Base-by-base conservation (phyloP, 1,140 invertebrate species). In the Diuraphis noxia region DNA sequence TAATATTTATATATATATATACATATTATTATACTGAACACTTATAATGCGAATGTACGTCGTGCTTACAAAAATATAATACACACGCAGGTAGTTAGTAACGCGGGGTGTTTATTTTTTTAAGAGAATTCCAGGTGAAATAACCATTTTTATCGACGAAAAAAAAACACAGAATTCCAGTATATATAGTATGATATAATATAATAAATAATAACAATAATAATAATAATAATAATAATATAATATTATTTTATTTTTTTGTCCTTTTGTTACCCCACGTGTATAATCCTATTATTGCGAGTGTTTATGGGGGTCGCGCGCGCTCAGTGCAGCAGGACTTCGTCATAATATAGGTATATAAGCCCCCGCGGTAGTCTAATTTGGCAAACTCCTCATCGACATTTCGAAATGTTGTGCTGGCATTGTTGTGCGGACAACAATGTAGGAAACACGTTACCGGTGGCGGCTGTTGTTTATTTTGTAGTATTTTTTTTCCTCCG, bases 51-150 rank as follows among this genome's bases (percentile, higher is more conserved):
- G 79, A 38, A 25, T 38, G 79, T 81, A 40, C 21, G 8, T 23
- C 21, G 77, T 81, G 19, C 25, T n/a, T 21, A 43, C 25, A 23
- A 40, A 19, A 77, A 19, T 36, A 40, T 41, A 40, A 84, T 7
- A 40, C 36, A 41, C 85, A 52, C 6, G 41, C 46, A 36, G 85
- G n/a, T 25, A 38, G 43, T 52, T 86, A 52, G 43, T 86, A 38
- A 36, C 36, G 40, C 36, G 36, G 49, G 49, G 49, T 40, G 49
- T 63, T 88, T 88, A 88, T 88, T 63, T 63, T 88, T 63, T 56
- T 88, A 88, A 25, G 36, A 19, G 86, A 30, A 88, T 88, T 88
- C 86, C 86, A 88, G 86, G 86, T 88, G 86, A 88, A 88, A 63
- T 87, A 40, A 63, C 40, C 19, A 63, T 63, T n/a, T 88, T 40